Conservation (phyloP, 2,797 vertebrate genomes). For the Telmatherina bonti region DNA sequence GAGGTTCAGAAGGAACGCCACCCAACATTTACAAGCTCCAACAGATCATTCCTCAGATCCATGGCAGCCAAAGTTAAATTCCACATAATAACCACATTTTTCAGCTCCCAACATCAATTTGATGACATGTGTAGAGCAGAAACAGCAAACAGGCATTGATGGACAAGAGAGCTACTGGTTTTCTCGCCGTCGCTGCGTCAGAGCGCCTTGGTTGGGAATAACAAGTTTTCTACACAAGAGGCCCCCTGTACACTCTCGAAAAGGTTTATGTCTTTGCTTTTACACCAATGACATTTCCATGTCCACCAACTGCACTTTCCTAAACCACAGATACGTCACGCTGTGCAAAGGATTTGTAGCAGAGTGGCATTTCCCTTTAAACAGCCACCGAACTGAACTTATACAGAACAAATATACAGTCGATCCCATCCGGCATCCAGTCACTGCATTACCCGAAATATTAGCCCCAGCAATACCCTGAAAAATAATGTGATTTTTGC, state of each 20-base stretch:
- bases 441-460: slow-evolving; percentile 51
- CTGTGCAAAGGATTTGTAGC: slow-evolving; percentile 51
- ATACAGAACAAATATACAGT: slow-evolving; percentile 64
- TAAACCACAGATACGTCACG: slow-evolving; percentile 40
- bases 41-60: slow-evolving; percentile 41
- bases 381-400: slow-evolving; percentile 62
- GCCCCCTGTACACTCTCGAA: slow-evolving; percentile 21
- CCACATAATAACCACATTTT: slow-evolving; percentile 31
- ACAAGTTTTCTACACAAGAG: slow-evolving; percentile 32
- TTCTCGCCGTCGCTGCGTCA: not conserved
- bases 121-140: slow-evolving; percentile 25
- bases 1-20: slow-evolving; percentile 46
- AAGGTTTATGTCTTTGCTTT: slow-evolving; percentile 19
- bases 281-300: slow-evolving; percentile 26
- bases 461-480: slow-evolving; percentile 49
- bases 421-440: slow-evolving; percentile 47
- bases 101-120: slow-evolving; percentile 28
- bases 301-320: slow-evolving; percentile 38
- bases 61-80: slow-evolving; percentile 40
- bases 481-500: slow-evolving; percentile 52
- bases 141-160: slow-evolving; percentile 37
- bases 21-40: slow-evolving; percentile 18
- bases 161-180: slow-evolving; percentile 12
- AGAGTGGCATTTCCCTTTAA: slow-evolving; percentile 76
- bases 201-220: slow-evolving; percentile 24